Conservation (phyloP, 2,888 invertebrate genomes). For the Prosapia bicincta region DNA sequence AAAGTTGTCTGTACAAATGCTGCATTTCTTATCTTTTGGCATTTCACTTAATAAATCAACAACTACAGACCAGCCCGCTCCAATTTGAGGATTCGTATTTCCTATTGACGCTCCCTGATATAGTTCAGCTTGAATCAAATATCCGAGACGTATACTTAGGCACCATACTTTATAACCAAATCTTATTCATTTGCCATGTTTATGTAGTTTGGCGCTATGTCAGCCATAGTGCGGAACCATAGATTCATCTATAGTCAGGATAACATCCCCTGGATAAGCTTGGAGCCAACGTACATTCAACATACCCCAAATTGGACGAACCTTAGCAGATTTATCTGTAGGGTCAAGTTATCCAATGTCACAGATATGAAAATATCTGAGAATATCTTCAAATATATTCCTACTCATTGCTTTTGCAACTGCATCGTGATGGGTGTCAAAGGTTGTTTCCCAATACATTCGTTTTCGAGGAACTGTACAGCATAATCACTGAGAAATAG, state of each 20-base stretch:
- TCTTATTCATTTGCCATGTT: slow-evolving; percentile 30
- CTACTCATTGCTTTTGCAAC: too few relatives aligned
- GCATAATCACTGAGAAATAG: too few relatives aligned
- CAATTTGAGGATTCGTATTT: too few relatives aligned
- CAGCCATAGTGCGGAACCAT: slow-evolving; percentile 34
- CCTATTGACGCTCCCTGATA: not conserved
- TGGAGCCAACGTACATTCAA: slow-evolving; percentile 26
- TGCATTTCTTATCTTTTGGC: too few relatives aligned
- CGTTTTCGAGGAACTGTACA: too few relatives aligned
- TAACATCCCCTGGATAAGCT: slow-evolving; percentile 15
- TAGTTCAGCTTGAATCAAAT: not conserved
- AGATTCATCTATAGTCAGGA: slow-evolving; percentile 29
- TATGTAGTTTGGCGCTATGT: slow-evolving; percentile 31
- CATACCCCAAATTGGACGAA: slow-evolving; percentile 27
- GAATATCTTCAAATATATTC: not conserved
- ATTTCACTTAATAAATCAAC: too few relatives aligned
- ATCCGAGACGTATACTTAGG: too few relatives aligned
- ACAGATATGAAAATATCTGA: not conserved
- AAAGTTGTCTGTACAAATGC: too few relatives aligned
- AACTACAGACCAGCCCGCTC: too few relatives aligned
- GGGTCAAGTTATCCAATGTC: not conserved
- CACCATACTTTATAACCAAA: slow-evolving; percentile 27
- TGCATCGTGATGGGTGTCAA: too few relatives aligned
- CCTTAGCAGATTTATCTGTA: slow-evolving; percentile 29
- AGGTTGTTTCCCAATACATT: too few relatives aligned